A percentile compares a stretch with the other conserved stretches of the same genome.
Conservation (phyloP, 1,140 invertebrate species). For the Zaprionus kolodkinae region DNA sequence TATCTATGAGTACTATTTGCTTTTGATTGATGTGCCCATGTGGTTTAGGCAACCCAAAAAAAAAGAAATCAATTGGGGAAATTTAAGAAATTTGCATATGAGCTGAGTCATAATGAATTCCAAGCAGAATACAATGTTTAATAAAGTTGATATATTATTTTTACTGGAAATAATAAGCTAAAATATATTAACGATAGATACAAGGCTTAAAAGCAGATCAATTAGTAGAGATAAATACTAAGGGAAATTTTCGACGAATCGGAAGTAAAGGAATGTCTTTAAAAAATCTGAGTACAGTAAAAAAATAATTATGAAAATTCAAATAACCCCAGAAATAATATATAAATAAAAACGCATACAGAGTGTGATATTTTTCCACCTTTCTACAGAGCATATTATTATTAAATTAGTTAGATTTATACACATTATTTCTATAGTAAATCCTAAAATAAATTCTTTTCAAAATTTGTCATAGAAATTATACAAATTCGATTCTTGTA, state of each 20-base stretch:
- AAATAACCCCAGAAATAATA: too few species aligned
- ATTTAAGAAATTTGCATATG: conserved; percentile 2
- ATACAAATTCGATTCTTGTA: too few species aligned
- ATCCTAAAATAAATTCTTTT: neutral
- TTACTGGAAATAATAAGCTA: neutral
- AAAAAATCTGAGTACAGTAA: too few species aligned
- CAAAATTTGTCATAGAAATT: neutral
- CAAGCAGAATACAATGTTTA: neutral
- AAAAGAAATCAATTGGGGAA: neutral
- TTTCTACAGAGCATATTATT: too few species aligned
- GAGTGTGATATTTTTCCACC: too few species aligned
- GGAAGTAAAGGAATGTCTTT: neutral
- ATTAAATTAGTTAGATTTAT: too few species aligned
- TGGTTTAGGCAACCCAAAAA: neutral
- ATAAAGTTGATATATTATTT: neutral
- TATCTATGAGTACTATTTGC: conserved; percentile 16
- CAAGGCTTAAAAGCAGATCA: neutral
- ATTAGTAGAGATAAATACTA: neutral
- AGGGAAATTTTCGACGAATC: neutral
- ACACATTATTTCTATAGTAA: too few species aligned
- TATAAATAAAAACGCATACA: too few species aligned
- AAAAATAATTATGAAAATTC: too few species aligned
- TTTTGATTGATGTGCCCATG: conserved; percentile 57
- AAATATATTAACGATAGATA: neutral
- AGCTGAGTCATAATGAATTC: neutral